phyloP scores from a whole-genome alignment of 2,113 vertebrate species.

The Coreoperca whiteheadi region DNA sequence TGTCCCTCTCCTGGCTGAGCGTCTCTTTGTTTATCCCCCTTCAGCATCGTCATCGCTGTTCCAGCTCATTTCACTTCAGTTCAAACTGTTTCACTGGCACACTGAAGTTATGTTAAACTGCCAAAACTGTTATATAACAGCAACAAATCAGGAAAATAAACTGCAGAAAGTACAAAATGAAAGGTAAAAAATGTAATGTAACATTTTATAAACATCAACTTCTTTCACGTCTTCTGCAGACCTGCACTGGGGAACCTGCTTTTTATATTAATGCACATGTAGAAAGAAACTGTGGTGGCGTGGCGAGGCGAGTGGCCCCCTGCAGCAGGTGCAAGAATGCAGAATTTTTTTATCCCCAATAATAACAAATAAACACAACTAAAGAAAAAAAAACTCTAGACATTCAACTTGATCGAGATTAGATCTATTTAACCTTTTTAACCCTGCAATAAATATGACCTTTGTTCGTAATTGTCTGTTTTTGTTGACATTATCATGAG shows the following conservation, averaged over 20 bases:
- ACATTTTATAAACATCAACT: not conserved
- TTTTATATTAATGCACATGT: not conserved
- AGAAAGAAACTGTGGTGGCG: not conserved
- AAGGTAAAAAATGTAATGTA: no score
- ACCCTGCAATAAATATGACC: not conserved
- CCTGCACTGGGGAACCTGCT: not conserved
- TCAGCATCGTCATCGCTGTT: not conserved
- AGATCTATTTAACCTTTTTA: not conserved
- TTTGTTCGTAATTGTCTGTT: not conserved
- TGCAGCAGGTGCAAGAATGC: not conserved
- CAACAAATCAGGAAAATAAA: not conserved
- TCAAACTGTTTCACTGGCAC: not conserved
- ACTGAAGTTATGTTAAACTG: not conserved
- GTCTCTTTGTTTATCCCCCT: not conserved
- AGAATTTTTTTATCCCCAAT: not conserved
- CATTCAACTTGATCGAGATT: not conserved
- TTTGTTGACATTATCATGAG: no score
- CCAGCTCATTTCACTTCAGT: constrained; percentile 7
- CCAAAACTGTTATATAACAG: not conserved
- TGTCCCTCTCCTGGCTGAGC: not conserved
- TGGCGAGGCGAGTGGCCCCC: no score
- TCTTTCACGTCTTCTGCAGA: not conserved
- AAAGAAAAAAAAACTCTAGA: not conserved
- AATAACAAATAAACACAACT: not conserved
- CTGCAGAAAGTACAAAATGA: not conserved